Conservation (phyloP, 2,888 invertebrate species). For the Drosophila subquinaria region DNA sequence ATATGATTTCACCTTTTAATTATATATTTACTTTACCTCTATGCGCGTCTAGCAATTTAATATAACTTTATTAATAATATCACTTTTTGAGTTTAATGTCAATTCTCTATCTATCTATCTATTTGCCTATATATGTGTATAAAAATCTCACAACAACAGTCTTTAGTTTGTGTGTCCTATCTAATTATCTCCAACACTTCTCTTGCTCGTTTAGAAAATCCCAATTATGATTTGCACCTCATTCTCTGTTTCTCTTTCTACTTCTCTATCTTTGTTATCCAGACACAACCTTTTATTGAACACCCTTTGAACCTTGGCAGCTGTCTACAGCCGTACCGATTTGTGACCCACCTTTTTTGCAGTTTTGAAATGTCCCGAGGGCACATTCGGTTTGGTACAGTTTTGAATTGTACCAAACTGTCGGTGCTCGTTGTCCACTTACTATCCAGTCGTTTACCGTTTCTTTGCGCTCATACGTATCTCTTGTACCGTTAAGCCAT, state of each 20-base stretch:
- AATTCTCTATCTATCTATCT: constrained; percentile 24
- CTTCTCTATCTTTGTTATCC: constrained; percentile 27
- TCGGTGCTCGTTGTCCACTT: constrained; percentile 36
- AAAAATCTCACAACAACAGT: constrained; percentile 22
- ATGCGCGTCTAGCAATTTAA: constrained; percentile 42
- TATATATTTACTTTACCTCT: constrained; percentile 23
- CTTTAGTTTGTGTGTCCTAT: constrained; percentile 46
- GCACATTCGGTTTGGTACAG: constrained; percentile 27
- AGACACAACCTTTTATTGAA: constrained; percentile 27
- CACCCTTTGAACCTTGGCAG: constrained; percentile 37
- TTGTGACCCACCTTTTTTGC: constrained; percentile 42
- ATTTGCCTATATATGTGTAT: constrained; percentile 42
- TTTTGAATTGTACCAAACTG: constrained; percentile 32
- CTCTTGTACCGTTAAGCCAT: constrained; percentile 47
- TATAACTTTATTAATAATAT: constrained; percentile 23
- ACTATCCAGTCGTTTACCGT: constrained; percentile 44
- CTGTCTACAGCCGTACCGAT: constrained; percentile 46
- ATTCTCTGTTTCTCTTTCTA: constrained; percentile 16
- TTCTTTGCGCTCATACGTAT: constrained; percentile 51
- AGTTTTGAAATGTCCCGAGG: constrained; percentile 31
- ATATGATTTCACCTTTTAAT: constrained; percentile 30
- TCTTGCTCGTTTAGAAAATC: constrained; percentile 58
- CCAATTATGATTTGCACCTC: constrained; percentile 64
- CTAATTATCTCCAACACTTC: constrained; percentile 28
- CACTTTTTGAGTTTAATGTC: constrained; percentile 45